Percentiles rank a stretch among this genome's conserved stretches.
These are phyloP conservation scores for Spea multiplicata DNA, from an alignment of 2,113 vertebrate species.

Conservation along the genomic window DNA sequence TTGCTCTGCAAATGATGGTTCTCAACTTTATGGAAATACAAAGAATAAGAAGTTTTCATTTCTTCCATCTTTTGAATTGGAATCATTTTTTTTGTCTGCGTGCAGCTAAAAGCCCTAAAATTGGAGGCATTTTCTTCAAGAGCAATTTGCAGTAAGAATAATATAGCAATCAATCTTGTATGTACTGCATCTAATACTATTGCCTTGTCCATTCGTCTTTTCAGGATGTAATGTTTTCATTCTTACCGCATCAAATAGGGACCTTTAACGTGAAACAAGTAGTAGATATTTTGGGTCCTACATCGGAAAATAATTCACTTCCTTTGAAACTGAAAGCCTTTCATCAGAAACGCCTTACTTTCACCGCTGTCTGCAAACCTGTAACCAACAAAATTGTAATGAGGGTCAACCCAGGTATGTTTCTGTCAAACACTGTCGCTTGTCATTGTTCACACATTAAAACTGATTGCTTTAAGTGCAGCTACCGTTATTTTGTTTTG, in stretches of 20 bases:
- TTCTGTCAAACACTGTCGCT: no score
- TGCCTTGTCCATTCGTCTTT: conserved; percentile 47
- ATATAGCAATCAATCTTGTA: conserved; percentile 25
- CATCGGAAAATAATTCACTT: conserved; percentile 47
- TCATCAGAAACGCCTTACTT: conserved; percentile 64
- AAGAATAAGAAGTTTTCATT: conserved; percentile 38
- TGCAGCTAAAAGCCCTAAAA: conserved; percentile 14
- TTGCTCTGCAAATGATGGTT: conserved; percentile 6
- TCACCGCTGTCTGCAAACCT: conserved; percentile 68
- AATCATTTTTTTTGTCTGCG: conserved; percentile 36
- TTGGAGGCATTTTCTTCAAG: conserved; percentile 30
- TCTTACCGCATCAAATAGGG: conserved; percentile 75
- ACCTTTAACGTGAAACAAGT: conserved; percentile 69
- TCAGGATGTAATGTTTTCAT: conserved; percentile 76
- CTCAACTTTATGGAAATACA: conserved; percentile 11
- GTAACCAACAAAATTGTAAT: conserved; percentile 50
- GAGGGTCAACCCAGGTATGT: conserved; percentile 71
- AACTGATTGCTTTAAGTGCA: no score
- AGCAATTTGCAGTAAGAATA: conserved; percentile 23
- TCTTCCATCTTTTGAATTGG: conserved; percentile 31
- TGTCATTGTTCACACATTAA: no score
- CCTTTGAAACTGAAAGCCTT: conserved; percentile 63
- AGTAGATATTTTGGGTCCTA: conserved; percentile 72
- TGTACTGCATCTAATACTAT: conserved; percentile 15
- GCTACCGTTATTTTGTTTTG: no score